Percentiles rank a stretch among this genome's conserved stretches.
These are phyloP conservation scores for Anthrax anthrax DNA, from an alignment of 2,888 invertebrate species.

Conservation along the genomic window DNA sequence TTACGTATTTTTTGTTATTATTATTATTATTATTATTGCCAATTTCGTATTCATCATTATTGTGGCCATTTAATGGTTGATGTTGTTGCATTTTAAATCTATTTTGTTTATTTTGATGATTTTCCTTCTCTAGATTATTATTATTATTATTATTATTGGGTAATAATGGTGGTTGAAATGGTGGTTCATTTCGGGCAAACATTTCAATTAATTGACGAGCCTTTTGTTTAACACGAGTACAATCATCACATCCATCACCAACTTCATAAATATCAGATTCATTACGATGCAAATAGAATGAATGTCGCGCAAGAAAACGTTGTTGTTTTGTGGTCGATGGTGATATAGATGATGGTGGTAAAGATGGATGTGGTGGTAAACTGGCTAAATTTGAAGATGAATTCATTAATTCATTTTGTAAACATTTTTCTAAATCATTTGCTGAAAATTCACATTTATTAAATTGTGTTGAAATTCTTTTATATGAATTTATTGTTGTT, in stretches of 20 bases:
- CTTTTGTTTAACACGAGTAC: constrained; percentile 9
- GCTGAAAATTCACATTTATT: constrained; percentile 9
- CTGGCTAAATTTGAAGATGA: neutral
- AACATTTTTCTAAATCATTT: constrained; percentile 10
- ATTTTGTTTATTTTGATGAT: neutral
- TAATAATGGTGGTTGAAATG: neutral
- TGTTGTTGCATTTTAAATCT: neutral
- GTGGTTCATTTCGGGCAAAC: constrained; percentile 5
- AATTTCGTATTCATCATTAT: neutral
- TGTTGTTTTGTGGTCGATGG: neutral
- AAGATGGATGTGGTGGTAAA: neutral
- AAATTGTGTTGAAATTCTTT: constrained; percentile 1
- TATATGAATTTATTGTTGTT: neutral
- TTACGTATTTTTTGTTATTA: neutral
- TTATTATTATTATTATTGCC: neutral
- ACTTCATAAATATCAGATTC: constrained; percentile 7
- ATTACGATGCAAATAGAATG: constrained; percentile 12
- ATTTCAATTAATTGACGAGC: constrained; percentile 11
- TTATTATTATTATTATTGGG: too few relatives aligned
- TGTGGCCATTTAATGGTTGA: neutral
- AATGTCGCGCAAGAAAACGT: constrained; percentile 8
- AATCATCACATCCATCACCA: constrained; percentile 9
- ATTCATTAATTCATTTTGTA: neutral
- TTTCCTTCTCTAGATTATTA: too few relatives aligned
- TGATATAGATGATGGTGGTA: neutral